Evolutionary conservation across 2,113 vertebrate genomes (phyloP), one percentile per base, ranked within the genome.

Genomic region (Oreochromis niloticus): DNA sequence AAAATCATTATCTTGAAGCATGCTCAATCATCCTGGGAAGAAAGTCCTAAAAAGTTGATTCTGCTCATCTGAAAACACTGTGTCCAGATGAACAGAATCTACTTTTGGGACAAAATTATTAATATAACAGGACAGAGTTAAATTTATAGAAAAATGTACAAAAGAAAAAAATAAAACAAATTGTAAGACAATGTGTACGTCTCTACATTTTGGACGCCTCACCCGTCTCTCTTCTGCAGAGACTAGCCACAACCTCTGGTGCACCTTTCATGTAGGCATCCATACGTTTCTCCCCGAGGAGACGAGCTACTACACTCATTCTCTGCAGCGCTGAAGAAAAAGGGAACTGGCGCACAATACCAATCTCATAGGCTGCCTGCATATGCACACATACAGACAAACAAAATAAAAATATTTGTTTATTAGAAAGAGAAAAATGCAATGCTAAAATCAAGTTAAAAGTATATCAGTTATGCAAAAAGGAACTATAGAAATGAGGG

Each of bases 301-400:
- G 95, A 87, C 97, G 97, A 0, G 97, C 96, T 55, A 99, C 97
- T 12, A 99, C 98, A 83, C 97, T 97, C 98, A 99, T 99, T 71
- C 98, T 97, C 93, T 99, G 99, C 87, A 98, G 80, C 9, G 96
- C 97, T 5, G 99, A 99, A 41, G 99, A 99, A 94, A 99, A 99
- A 1, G 99, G 98, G 89, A 99, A 99, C 96, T 99, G 98, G 5
- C 98, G 97, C 81, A 99, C 98, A 0, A 99, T 98, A 90, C 99
- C 99, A 13, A 99, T 99, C 92, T 99, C 98, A 81, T 99, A 98
- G 71, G 95, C 88, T 3, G 96, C 95, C 98, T 99, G 94, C 71
- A 79, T 24, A 85, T n/a, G 24, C 41, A 83, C 66, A 73, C 14
- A 34, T 6, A 82, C 10, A 75, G 3, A 52, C 36, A 78, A 50